phyloP scores from a whole-genome alignment of 2,797 vertebrate genomes.

The Hydrolagus colliei region DNA sequence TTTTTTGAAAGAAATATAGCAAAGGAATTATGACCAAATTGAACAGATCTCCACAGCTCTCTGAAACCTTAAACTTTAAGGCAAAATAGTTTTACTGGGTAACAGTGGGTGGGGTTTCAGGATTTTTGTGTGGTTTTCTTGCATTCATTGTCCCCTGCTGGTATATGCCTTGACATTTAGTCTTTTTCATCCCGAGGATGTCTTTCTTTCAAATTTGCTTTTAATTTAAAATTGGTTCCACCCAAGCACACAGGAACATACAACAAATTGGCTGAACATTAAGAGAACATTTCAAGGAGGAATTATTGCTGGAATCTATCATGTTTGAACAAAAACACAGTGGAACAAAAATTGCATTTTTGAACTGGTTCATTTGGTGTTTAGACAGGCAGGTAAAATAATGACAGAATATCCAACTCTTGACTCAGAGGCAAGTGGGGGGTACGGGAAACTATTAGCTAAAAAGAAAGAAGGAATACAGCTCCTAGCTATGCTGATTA shows the following conservation, averaged over 20 bases:
- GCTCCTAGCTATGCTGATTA: neutral
- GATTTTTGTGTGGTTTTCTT: no score
- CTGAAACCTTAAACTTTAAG: no score
- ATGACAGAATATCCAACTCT: conserved; percentile 18
- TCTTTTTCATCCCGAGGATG: no score
- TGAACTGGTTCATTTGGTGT: neutral
- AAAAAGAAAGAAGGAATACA: neutral
- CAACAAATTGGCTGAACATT: neutral
- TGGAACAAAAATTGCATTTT: conserved; percentile 26
- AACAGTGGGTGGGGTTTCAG: no score
- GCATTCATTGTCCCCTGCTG: no score
- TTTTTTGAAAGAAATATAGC: no score
- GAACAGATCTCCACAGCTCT: no score
- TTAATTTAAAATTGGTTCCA: no score
- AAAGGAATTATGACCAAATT: no score
- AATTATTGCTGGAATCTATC: neutral
- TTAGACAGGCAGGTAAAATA: conserved; percentile 17
- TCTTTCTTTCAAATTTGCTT: no score
- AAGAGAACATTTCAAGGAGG: neutral
- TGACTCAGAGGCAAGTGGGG: conserved; percentile 7
- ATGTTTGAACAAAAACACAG: neutral
- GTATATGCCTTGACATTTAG: no score
- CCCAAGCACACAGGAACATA: neutral
- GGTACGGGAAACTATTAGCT: conserved; percentile 14
- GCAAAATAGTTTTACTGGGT: no score